Percentiles rank a stretch among this genome's conserved stretches.
These are phyloP conservation scores for Rallus limicola DNA, from an alignment of 2,113 vertebrate genomes.

Conservation along the genomic window DNA sequence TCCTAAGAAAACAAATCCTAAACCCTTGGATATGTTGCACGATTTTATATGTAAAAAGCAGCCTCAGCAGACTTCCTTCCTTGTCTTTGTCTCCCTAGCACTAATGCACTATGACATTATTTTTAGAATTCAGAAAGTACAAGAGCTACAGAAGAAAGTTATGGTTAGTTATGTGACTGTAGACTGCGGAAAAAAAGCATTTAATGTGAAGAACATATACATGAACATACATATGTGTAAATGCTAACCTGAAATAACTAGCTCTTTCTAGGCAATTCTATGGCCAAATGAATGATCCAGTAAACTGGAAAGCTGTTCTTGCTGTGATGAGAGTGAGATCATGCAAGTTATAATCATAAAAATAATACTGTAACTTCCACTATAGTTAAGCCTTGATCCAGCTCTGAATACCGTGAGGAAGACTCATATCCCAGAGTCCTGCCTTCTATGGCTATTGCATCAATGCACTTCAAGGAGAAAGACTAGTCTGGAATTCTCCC, in stretches of 20 bases:
- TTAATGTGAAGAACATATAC: not conserved
- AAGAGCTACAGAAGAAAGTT: constrained; percentile 6
- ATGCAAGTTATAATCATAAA: not conserved
- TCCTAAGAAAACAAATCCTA: constrained; percentile 9
- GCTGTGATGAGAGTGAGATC: not conserved
- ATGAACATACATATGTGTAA: not conserved
- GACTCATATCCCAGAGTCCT: not conserved
- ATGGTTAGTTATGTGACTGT: not conserved
- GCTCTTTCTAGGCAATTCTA: not conserved
- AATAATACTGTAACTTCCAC: not conserved
- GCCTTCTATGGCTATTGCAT: not conserved
- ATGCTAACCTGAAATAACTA: constrained; percentile 4
- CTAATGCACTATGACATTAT: constrained; percentile 15
- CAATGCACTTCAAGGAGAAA: not conserved
- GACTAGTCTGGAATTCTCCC: not conserved
- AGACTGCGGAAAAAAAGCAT: constrained; percentile 15
- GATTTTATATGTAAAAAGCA: constrained; percentile 37
- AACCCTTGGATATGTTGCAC: not conserved
- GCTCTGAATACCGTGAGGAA: not conserved
- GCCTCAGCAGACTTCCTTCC: constrained; percentile 30
- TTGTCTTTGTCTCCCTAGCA: constrained; percentile 36
- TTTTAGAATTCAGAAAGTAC: constrained; percentile 18
- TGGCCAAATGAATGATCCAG: not conserved
- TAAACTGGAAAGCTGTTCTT: constrained; percentile 10
- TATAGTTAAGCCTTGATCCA: not conserved